Evolutionary conservation across 2,113 vertebrate genomes (phyloP), one percentile per base, ranked within the genome.

Genomic region (Amblyopsis rosae): DNA sequence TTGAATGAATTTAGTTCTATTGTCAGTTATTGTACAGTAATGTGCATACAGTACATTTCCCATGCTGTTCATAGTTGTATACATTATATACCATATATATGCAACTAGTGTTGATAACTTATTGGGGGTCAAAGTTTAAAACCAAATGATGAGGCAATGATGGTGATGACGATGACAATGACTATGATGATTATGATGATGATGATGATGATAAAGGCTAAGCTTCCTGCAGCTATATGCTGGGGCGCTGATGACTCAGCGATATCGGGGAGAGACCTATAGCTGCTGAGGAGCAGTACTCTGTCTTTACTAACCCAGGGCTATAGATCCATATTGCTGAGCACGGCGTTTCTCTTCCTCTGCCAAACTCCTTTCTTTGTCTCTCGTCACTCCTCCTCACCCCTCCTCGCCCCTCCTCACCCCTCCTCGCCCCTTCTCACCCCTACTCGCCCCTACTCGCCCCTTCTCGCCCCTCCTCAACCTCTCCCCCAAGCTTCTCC

Each of bases 251-350:
- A 86, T 88, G 86, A 90, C 72, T 91, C 89, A 86, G 86, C 87
- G 12, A 83, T 87, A 89, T 88, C 64, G 85, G 26, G 81, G 79
- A 75, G 83, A 56, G 75, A 76, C 72, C 6, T 4, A 9, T 45
- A 83, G 82, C 77, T 88, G 88, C 86, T 87, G 89, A 91, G 89
- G 86, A 86, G 84, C 86, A 87, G 75, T 83, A 88, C 82, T 78
- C 71, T 70, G 78, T 86, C 88, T 89, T 82, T 77, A 67, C 76
- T 84, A 80, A 89, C 88, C 88, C 75, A 67, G 69, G 80, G 87
- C 88, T 81, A 83, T 83, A 75, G 87, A 89, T 90, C 89, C 85
- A 91, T 87, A 88, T 78, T 88, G 89, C 89, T 91, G 89, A 91
- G 78, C 53, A 33, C 0, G 70, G 81, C 50, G 64, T 87, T 87